Conservation (phyloP, 2,888 invertebrate genomes). For the Drosophila borealis region DNA sequence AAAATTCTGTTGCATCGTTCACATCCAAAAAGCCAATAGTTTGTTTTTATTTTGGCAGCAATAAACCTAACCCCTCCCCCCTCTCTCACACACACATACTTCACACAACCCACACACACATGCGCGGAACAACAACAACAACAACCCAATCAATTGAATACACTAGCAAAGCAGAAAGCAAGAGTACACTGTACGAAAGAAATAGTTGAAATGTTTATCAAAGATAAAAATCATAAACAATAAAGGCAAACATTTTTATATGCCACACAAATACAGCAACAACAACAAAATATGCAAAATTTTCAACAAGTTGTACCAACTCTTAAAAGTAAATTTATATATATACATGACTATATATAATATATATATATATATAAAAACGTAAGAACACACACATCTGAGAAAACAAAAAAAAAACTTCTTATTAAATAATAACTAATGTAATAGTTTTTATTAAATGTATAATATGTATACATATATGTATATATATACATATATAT, state of each 20-base stretch:
- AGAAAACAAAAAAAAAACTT: constrained; percentile 53
- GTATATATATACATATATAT: constrained; percentile 28
- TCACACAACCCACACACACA: neutral
- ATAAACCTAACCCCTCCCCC: neutral
- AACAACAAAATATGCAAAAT: constrained; percentile 36
- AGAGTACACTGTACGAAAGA: constrained; percentile 17
- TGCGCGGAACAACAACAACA: constrained; percentile 34
- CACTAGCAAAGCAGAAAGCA: constrained; percentile 6
- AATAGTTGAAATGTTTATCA: constrained; percentile 56
- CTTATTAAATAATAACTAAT: constrained; percentile 72
- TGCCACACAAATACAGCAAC: constrained; percentile 27
- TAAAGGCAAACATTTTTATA: constrained; percentile 31
- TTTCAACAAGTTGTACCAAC: constrained; percentile 57
- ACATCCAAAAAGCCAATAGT: constrained; percentile 22
- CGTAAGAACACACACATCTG: constrained; percentile 34
- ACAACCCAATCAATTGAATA: constrained; percentile 2
- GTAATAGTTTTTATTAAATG: constrained; percentile 78
- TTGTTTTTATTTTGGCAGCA: constrained; percentile 22
- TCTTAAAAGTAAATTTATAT: constrained; percentile 27
- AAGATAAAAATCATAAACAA: constrained; percentile 23
- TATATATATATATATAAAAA: constrained; percentile 15
- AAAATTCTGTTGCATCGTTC: constrained; percentile 50
- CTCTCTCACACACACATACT: neutral
- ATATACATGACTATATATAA: constrained; percentile 19
- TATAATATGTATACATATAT: constrained; percentile 28